These are phyloP conservation scores for Tipula lateralis DNA, from an alignment of 2,888 invertebrate genomes.

Conservation along the genomic window DNA sequence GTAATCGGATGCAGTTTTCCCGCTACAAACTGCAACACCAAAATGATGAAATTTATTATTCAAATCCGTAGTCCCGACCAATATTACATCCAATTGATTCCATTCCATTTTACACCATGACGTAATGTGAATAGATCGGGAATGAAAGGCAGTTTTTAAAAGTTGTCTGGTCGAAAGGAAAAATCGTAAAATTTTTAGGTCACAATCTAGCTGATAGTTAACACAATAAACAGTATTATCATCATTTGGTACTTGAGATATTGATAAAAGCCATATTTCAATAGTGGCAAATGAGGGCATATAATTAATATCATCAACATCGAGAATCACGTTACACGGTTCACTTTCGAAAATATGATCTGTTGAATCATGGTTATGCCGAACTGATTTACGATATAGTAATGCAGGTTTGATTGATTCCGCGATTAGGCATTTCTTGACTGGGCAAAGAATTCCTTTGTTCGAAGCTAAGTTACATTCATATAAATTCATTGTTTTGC, in stretches of 20 bases:
- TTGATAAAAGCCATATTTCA: background rate
- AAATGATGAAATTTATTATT: background rate
- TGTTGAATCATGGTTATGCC: background rate
- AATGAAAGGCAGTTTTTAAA: background rate
- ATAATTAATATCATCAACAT: background rate
- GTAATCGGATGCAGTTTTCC: background rate
- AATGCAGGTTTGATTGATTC: background rate
- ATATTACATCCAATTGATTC: background rate
- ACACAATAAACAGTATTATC: background rate
- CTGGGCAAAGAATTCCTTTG: background rate
- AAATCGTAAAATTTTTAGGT: background rate
- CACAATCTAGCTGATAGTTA: background rate
- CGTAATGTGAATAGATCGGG: background rate
- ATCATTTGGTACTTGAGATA: background rate
- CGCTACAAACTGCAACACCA: background rate
- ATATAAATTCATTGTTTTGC: background rate
- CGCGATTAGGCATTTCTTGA: background rate
- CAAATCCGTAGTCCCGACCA: background rate
- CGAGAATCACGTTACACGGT: background rate
- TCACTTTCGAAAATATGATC: background rate
- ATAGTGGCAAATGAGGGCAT: background rate
- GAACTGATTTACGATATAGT: background rate
- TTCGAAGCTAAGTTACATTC: background rate
- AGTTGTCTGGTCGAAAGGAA: background rate
- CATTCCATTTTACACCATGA: background rate